Evolutionary conservation across 2,113 vertebrate genomes (phyloP), one percentile per base, ranked within the genome.

Genomic region (Lonchura striata): DNA sequence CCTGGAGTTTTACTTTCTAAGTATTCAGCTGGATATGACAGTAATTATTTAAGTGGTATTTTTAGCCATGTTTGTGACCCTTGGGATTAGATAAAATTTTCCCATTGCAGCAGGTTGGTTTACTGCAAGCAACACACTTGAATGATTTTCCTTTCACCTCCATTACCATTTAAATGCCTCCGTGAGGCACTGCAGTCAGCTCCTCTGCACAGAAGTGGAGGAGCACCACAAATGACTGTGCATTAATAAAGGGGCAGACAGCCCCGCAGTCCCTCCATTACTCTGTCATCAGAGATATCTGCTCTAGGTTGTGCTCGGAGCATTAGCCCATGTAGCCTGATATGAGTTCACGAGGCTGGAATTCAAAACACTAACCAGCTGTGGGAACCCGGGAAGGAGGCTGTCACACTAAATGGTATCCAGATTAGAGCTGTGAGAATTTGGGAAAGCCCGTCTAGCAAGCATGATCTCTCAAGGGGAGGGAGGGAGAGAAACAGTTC

Each of bases 281-380:
- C 97, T 98, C 98, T 98, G 98, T 98, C 98, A 98, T 97, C 98
- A 94, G 95, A 96, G 96, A 97, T 98, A 98, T 97, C 98, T 98
- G 96, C 97, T 96, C 92, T 95, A 97, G 96, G 97, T 91, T 98
- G 97, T 88, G 97, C 79, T 91, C 75, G 5, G 96, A 98, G 97
- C 97, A 97, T 98, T 98, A 97, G 98, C 97, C 98, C 97, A 77
- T 97, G 97, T 84, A 98, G 98, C 96, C 98, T 98, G 98, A 98
- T 98, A 98, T 99, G 98, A 99, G 98, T 99, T 99, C 98, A 99
- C 97, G 96, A 97, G 97, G 97, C 98, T 98, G 98, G 98, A 99
- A 98, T 99, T 99, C 98, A 98, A 99, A 99, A 99, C 98, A 99
- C 98, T 98, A 98, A 98, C 98, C 98, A 99, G 98, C 98, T 99